phyloP scores from a whole-genome alignment of 2,113 vertebrate genomes.

The Trachemys scripta region DNA sequence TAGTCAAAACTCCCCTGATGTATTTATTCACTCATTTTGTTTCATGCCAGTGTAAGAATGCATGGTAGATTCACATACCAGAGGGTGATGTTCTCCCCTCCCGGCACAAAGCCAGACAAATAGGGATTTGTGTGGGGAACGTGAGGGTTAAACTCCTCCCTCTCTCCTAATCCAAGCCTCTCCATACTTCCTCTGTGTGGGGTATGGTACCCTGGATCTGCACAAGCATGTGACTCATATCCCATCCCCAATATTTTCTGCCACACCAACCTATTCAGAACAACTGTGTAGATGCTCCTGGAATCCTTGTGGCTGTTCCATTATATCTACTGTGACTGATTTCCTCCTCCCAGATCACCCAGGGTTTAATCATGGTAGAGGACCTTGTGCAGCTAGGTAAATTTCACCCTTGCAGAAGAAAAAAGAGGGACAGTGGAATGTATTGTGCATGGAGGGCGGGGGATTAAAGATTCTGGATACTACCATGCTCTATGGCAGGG shows the following conservation, averaged over 20 bases:
- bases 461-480: not conserved
- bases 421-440: not conserved
- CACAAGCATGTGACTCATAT: not conserved
- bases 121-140: not conserved
- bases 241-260: not conserved
- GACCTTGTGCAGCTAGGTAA: not conserved
- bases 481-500: not conserved
- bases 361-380: not conserved
- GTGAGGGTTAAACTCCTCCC: not conserved
- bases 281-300: not conserved
- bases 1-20: not conserved
- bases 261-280: not conserved
- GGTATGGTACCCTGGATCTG: not conserved
- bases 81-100: not conserved
- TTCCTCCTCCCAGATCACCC: not conserved
- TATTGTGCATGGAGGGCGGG: not conserved
- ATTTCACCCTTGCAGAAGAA: not conserved
- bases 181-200: not conserved
- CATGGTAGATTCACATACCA: not conserved
- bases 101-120: not conserved
- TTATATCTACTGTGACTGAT: not conserved
- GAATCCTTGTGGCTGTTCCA: not conserved
- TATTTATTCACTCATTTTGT: not conserved
- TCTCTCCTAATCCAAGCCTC: not conserved
- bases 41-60: not conserved